Base-by-base conservation (phyloP, 2,888 invertebrate species). In the Philereme transversata region DNA sequence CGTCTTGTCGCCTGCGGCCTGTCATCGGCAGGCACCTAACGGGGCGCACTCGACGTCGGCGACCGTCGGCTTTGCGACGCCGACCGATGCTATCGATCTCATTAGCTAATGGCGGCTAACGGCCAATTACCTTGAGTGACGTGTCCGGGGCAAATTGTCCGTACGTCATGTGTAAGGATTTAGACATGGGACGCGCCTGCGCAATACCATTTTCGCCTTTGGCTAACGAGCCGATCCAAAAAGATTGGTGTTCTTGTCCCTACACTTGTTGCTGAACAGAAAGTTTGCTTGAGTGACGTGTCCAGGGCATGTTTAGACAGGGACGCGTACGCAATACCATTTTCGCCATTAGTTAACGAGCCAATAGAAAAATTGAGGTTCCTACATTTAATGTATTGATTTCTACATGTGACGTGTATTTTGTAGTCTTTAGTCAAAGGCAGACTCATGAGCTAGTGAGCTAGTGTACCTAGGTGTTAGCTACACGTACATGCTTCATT, bases 101-200 rank as follows among this genome's bases (percentile, higher is more conserved):
- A 82, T 82, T 74, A 72, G 85, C 78, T 86, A 86, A 87, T 87
- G 78, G 78, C 64, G 64, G 82, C 76, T 83, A 84, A 83, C 84
- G 77, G 80, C 78, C 78, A 90, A 90, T 91, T 91, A 89, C 86
- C 71, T 71, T 83, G 90, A 90, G 78, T 81, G 91, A 91, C 90
- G 86, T 83, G 89, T 91, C 90, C 90, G 88, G 88, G 85, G 85
- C 87, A 86, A 86, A 87, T 85, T 70, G 70, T 63, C 61, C 43
- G 46, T 52, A 60, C 46, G 63, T 60, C 63, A 63, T 62, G 55
- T 50, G 51, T 51, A 52, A 51, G 58, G 62, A 63, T 63, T 63
- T 57, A 52, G 59, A 57, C 53, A 57, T 43, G 61, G 52, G 52
- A 62, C 62, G 62, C 54, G 38, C 57, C 53, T 52, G 62, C 52